Percentiles rank a stretch among this genome's conserved stretches.
Evolutionary conservation across 2,113 vertebrate species (phyloP).

Genomic region (Lutjanus erythropterus): DNA sequence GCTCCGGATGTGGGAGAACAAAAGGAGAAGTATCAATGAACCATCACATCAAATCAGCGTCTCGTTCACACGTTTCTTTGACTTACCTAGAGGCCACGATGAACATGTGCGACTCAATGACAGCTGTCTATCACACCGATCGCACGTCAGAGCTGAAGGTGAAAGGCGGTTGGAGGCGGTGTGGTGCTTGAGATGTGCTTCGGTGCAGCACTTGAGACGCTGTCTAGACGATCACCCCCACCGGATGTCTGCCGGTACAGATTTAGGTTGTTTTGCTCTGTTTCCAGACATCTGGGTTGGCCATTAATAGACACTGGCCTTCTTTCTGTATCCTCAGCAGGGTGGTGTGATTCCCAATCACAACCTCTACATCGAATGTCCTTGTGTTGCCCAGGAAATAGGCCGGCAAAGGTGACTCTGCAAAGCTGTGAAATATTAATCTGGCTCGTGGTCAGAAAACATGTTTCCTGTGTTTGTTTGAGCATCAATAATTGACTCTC

Average conservation of each 20-base stretch:
- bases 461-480: background rate
- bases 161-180: constrained; percentile 29
- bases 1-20: background rate
- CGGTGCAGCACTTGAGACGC: constrained; percentile 23
- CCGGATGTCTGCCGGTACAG: constrained; percentile 56
- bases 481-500: background rate
- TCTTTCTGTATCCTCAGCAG: constrained; percentile 73
- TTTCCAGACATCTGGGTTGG: constrained; percentile 72
- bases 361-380: constrained; percentile 58
- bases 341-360: constrained; percentile 56
- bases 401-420: constrained; percentile 60
- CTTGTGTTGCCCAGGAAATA: constrained; percentile 56
- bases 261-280: constrained; percentile 69
- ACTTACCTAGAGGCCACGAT: constrained; percentile 1
- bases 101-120: background rate
- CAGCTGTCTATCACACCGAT: constrained; percentile 39
- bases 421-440: constrained; percentile 11
- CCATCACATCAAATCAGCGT: constrained; percentile 30
- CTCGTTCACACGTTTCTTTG: constrained; percentile 32
- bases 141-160: constrained; percentile 12
- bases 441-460: background rate
- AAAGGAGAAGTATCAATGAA: background rate
- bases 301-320: constrained; percentile 78
- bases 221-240: constrained; percentile 58
- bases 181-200: background rate